Conservation (phyloP, 2,888 invertebrate genomes). For the Acanthosepion pharaonis region DNA sequence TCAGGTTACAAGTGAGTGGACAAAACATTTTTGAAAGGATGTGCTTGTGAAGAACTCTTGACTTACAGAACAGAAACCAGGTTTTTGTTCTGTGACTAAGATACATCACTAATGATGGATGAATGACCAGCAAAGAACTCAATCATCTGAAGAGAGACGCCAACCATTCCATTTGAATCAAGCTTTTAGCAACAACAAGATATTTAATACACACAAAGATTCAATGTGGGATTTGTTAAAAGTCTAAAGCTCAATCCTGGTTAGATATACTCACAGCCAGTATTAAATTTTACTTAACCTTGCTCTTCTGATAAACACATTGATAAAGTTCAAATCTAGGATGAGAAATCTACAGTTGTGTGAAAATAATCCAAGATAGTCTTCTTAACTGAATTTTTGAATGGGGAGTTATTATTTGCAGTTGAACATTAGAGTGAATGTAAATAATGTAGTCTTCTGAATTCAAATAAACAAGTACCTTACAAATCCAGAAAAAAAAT, state of each 20-base stretch:
- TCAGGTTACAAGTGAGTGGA: background rate
- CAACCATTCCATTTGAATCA: background rate
- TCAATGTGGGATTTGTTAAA: background rate
- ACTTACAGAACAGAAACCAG: background rate
- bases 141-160: background rate
- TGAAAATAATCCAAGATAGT: background rate
- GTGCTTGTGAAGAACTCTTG: slow-evolving; percentile 22
- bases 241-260: background rate
- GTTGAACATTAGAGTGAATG: too few relatives aligned
- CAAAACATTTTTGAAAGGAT: background rate
- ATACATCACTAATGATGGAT: background rate
- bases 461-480: background rate
- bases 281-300: background rate
- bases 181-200: background rate
- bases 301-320: background rate
- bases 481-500: background rate
- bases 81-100: background rate
- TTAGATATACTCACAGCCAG: background rate
- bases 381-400: too few relatives aligned
- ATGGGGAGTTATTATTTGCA: too few relatives aligned
- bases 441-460: background rate
- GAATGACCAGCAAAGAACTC: too few relatives aligned
- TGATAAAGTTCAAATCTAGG: too few relatives aligned
- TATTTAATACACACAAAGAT: background rate
- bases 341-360: background rate